Evolutionary conservation across 2,113 vertebrate species (phyloP).

Genomic region (Zosterops hypoxanthus): DNA sequence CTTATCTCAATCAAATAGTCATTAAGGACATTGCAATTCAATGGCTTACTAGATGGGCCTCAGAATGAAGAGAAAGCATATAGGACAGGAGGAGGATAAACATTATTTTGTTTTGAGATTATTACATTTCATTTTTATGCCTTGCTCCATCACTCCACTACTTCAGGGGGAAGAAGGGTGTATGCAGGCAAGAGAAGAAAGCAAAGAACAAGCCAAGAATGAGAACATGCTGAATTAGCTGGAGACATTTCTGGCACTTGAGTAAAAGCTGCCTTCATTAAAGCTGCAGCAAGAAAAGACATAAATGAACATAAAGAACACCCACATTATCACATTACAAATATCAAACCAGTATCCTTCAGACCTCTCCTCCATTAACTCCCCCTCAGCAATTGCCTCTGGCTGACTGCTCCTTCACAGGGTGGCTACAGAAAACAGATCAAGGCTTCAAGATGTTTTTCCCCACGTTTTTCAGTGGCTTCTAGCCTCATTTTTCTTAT

Average conservation of each 20-base stretch:
- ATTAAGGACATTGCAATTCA: background rate
- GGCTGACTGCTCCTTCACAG: background rate
- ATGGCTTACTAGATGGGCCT: background rate
- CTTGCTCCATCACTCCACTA: slow-evolving; percentile 1
- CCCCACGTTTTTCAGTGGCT: background rate
- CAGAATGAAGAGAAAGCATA: background rate
- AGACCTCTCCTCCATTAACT: slow-evolving; percentile 22
- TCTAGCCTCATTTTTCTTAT: slow-evolving; percentile 31
- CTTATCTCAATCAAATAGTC: background rate
- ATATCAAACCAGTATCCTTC: background rate
- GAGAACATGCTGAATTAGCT: background rate
- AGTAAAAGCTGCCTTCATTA: background rate
- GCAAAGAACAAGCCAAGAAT: background rate
- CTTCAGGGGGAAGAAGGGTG: background rate
- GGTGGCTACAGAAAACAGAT: background rate
- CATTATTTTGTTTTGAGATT: background rate
- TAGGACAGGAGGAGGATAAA: background rate
- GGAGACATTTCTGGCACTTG: background rate
- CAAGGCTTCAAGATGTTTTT: slow-evolving; percentile 22
- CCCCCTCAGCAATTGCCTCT: background rate
- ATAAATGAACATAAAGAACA: slow-evolving; percentile 32
- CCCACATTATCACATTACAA: background rate
- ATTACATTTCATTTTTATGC: background rate
- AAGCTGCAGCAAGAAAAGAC: slow-evolving; percentile 16
- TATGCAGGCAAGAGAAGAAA: background rate